phyloP scores from a whole-genome alignment of 2,888 invertebrate species.

The Athetis lepigone region DNA sequence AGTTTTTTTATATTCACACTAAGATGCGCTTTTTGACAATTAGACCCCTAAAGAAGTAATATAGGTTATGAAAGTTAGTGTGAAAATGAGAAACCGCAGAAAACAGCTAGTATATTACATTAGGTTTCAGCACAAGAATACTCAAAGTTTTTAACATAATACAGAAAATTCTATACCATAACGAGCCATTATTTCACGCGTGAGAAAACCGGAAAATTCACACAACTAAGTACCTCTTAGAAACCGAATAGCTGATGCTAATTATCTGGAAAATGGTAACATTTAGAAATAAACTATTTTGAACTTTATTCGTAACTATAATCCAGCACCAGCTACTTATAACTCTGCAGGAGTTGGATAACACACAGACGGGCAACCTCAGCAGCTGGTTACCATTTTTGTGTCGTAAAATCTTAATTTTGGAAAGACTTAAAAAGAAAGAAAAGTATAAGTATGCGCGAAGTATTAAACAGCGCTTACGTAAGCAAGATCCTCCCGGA shows the following conservation, averaged over 20 bases:
- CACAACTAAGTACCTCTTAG: conserved; percentile 19
- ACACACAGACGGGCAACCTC: conserved; percentile 32
- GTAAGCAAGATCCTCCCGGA: conserved; percentile 75
- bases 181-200: conserved; percentile 11
- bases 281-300: conserved; percentile 5
- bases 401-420: conserved; percentile 67
- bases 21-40: too few species aligned
- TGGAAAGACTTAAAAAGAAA: conserved; percentile 65
- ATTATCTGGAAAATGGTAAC: conserved; percentile 26
- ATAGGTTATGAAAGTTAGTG: too few species aligned
- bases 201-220: conserved; percentile 23
- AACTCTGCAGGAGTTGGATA: conserved; percentile 34
- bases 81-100: too few species aligned
- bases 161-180: conserved; percentile 6
- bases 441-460: conserved; percentile 69
- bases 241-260: conserved; percentile 14
- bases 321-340: conserved; percentile 4
- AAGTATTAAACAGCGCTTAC: conserved; percentile 76
- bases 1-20: too few species aligned
- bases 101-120: too few species aligned
- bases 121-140: not conserved
- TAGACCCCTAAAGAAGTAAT: too few species aligned
- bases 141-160: conserved; percentile 4
- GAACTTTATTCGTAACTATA: not conserved
- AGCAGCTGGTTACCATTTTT: conserved; percentile 55